Evolutionary conservation across 92 coral and sea anemone genomes (phyloP).

Genomic region (Phenganax subtilis): DNA sequence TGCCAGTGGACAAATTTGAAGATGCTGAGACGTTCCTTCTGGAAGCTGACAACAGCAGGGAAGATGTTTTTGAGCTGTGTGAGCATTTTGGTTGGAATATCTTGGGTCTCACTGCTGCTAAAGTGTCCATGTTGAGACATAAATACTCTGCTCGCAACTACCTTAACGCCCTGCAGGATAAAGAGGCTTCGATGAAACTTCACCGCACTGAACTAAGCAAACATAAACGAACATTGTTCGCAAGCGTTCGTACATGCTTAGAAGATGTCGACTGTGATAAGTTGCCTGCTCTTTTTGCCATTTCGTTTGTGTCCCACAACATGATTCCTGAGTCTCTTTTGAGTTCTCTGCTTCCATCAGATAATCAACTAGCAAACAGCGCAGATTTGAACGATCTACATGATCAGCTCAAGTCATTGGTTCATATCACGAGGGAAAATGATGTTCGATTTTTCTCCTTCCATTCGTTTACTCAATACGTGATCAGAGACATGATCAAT

Average conservation of each 20-base stretch:
- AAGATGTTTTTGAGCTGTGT: conserved; percentile 17
- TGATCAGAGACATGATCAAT: conserved; percentile 8
- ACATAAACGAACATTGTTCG: neutral
- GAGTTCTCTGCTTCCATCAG: conserved; percentile 10
- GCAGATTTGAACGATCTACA: conserved; percentile 19
- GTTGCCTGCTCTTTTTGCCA: conserved; percentile 12
- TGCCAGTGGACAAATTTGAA: conserved; percentile 4
- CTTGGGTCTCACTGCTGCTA: conserved; percentile 21
- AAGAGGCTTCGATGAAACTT: conserved; percentile 4
- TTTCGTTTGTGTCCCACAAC: neutral
- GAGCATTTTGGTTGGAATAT: conserved; percentile 27
- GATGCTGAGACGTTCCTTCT: conserved; percentile 15
- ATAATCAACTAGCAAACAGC: neutral
- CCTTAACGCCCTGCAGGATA: conserved; percentile 11
- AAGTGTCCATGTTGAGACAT: neutral
- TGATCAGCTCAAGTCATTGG: conserved; percentile 20
- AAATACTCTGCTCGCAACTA: neutral
- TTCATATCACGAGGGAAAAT: conserved; percentile 23
- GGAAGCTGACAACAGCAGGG: conserved; percentile 3
- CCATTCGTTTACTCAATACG: conserved; percentile 23
- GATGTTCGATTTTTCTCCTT: conserved; percentile 28
- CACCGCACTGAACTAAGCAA: neutral
- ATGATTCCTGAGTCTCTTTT: conserved; percentile 30
- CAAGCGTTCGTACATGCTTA: conserved; percentile 20
- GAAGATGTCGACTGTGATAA: conserved; percentile 10